Conservation (phyloP, 2,113 vertebrate species). For the Hassar affinis region DNA sequence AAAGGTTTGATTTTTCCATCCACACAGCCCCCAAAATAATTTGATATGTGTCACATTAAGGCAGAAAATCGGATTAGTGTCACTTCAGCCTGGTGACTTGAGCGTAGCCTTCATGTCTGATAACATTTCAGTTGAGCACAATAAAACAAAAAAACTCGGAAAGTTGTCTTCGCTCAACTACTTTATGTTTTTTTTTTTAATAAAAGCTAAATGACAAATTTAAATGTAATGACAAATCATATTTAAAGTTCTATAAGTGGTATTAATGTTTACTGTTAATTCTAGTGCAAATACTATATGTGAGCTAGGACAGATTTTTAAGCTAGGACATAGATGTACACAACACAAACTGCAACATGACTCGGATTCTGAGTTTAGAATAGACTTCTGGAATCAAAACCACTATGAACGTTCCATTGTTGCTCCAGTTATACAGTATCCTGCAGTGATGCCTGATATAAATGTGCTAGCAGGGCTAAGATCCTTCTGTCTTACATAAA, state of each 20-base stretch:
- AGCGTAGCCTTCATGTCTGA: neutral
- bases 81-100: neutral
- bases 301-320: neutral
- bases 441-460: neutral
- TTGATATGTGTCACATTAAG: neutral
- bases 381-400: neutral
- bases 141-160: neutral
- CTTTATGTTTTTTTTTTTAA: neutral
- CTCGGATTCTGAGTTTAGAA: too few relatives aligned
- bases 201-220: neutral
- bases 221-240: too few relatives aligned
- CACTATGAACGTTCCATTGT: neutral
- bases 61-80: neutral
- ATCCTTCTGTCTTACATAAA: neutral
- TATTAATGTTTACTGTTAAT: neutral
- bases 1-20: neutral
- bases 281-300: neutral
- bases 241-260: neutral
- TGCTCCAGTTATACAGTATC: neutral
- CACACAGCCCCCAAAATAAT: neutral
- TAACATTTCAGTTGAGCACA: neutral
- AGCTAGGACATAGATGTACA: neutral
- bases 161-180: neutral
- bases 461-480: neutral
- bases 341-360: neutral